These are phyloP conservation scores for Clitarchus hookeri DNA, from an alignment of 2,888 invertebrate genomes.

Conservation along the genomic window DNA sequence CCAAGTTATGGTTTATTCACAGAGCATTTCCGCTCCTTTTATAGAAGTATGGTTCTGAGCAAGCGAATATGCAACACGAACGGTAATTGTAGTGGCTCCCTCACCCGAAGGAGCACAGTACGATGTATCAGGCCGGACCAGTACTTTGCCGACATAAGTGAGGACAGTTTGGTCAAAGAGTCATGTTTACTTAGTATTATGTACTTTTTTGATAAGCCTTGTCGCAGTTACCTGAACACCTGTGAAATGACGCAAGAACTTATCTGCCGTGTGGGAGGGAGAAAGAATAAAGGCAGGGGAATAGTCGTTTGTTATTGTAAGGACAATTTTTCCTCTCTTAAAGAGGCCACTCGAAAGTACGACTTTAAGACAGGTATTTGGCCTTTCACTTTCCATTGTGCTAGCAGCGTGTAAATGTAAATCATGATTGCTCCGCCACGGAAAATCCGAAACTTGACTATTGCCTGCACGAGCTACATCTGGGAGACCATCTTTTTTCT, in stretches of 20 bases:
- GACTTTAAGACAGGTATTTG: not conserved
- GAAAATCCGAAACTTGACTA: not conserved
- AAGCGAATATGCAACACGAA: too few relatives aligned
- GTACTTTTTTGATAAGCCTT: too few relatives aligned
- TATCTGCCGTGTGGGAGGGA: not conserved
- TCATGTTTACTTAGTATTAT: too few relatives aligned
- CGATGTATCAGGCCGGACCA: too few relatives aligned
- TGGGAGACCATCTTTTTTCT: not conserved
- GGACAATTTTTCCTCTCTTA: not conserved
- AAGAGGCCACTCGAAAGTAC: not conserved
- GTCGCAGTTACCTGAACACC: too few relatives aligned
- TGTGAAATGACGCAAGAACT: not conserved
- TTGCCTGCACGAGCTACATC: not conserved
- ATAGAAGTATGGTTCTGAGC: too few relatives aligned
- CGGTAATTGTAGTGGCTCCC: too few relatives aligned
- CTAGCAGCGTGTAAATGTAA: not conserved
- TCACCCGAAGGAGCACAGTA: too few relatives aligned
- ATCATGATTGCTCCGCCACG: not conserved
- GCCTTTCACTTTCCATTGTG: not conserved
- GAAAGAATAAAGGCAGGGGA: not conserved
- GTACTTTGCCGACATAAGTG: too few relatives aligned
- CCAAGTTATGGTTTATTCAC: too few relatives aligned
- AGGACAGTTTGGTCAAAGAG: too few relatives aligned
- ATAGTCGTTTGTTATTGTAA: constrained; percentile 1
- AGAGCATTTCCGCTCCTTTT: too few relatives aligned